Evolutionary conservation across 2,797 vertebrate genomes (phyloP), one percentile per base, ranked within the genome.

Genomic region (Heteromormyrus szaboi): DNA sequence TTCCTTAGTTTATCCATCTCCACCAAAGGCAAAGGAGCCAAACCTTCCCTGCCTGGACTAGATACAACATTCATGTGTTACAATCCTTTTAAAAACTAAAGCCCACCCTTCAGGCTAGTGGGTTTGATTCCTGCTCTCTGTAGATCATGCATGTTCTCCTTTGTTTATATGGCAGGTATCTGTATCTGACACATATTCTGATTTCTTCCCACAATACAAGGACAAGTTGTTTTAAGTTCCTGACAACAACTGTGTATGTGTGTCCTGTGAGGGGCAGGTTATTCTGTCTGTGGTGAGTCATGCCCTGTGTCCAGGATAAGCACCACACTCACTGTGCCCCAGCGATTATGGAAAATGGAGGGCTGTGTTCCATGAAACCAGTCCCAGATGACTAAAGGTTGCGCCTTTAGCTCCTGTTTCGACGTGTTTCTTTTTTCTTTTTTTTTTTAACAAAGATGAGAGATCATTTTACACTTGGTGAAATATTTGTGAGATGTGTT

Each of bases 401-500:
- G 72, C 33, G 7, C 37, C 72, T 79, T 79, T 44, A 79, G 37
- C 37, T 79, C 72, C 37, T 79, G 37, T 79, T 79, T 79, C 19
- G 72, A 46, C 72, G 41, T n/a, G 72, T 44, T 44, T 56, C 0
- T 51, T 51, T 51, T 54, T 37, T 44, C 12, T 68, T 76, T 19
- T 76, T 17, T 76, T 41, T 25, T 76, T 41, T 2, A 19, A 9
- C 33, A 76, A 76, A 41, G 68, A 76, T 41, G 17, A 76, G 33
- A 79, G 65, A 83, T 46, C 44, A 22, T 83, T 83, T 84, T 84
- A 50, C 9, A 46, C 81, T 84, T 51, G 44, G 44, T 51, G 2
- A 48, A 68, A 68, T 50, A 29, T 81, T 84, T 72, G 2, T 89
- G 79, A n/a, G 65, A 84, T 84, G 44, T 84, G 81, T 84, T 84